Conservation (phyloP, 2,797 vertebrate genomes). For the Microctenopoma stevenorrisi region DNA sequence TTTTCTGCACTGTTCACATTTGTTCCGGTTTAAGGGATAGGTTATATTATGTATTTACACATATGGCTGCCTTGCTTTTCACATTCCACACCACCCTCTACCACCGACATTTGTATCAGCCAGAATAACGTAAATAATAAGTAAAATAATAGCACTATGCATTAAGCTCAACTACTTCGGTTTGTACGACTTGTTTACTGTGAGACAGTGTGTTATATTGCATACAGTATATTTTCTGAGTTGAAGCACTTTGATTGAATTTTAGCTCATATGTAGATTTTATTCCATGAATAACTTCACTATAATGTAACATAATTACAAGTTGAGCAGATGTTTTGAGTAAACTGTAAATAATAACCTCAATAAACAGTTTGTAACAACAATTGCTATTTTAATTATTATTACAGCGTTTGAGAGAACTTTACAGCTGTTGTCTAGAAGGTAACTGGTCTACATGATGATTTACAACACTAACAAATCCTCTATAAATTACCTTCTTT, state of each 20-base stretch:
- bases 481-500: too few species aligned
- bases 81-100: not conserved
- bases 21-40: not conserved
- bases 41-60: not conserved
- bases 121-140: not conserved
- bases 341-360: conserved; percentile 41
- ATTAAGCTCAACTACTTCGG: conserved; percentile 3
- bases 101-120: not conserved
- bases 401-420: too few species aligned
- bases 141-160: not conserved
- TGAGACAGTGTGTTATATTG: conserved; percentile 28
- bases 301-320: conserved; percentile 53
- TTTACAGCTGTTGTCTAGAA: too few species aligned
- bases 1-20: not conserved
- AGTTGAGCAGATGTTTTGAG: conserved; percentile 43
- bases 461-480: too few species aligned
- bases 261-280: conserved; percentile 53
- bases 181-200: conserved; percentile 12
- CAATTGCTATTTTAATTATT: not conserved
- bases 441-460: too few species aligned
- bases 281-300: conserved; percentile 75
- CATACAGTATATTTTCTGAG: conserved; percentile 32
- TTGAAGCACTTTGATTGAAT: conserved; percentile 60
- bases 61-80: not conserved
- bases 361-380: conserved; percentile 54